Evolutionary conservation across 2,113 vertebrate species (phyloP).

Genomic region (Cisticola juncidis): DNA sequence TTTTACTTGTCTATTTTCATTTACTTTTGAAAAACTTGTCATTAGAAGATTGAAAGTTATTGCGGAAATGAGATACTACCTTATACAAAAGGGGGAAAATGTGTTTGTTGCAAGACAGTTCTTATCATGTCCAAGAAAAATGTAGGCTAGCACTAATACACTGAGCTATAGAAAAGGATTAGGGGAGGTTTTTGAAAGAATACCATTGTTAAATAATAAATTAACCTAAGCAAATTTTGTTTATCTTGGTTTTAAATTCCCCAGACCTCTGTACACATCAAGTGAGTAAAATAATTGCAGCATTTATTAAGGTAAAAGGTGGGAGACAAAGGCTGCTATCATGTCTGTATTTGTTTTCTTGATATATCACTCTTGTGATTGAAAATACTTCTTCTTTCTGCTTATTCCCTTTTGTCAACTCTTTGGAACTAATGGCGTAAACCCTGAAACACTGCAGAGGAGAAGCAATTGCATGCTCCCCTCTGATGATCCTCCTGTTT

Average conservation of each 20-base stretch:
- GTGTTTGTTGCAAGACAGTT: neutral
- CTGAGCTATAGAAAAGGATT: neutral
- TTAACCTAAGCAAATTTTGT: neutral
- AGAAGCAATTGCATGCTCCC: neutral
- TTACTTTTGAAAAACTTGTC: neutral
- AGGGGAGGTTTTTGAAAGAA: neutral
- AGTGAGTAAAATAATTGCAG: neutral
- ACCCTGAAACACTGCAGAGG: neutral
- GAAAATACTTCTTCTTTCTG: neutral
- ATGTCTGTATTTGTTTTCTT: neutral
- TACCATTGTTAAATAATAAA: neutral
- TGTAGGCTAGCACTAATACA: neutral
- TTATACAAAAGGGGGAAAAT: neutral
- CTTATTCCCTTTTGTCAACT: neutral
- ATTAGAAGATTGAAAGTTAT: neutral
- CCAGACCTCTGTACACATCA: neutral
- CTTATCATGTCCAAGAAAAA: neutral
- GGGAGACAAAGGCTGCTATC: neutral
- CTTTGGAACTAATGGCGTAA: neutral
- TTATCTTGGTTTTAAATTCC: neutral
- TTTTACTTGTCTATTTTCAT: neutral
- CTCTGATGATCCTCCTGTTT: neutral
- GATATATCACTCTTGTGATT: neutral
- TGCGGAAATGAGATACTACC: neutral
- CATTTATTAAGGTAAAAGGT: neutral